Base-by-base conservation (phyloP, 2,888 invertebrate species). In the Physocephala rufipes region DNA sequence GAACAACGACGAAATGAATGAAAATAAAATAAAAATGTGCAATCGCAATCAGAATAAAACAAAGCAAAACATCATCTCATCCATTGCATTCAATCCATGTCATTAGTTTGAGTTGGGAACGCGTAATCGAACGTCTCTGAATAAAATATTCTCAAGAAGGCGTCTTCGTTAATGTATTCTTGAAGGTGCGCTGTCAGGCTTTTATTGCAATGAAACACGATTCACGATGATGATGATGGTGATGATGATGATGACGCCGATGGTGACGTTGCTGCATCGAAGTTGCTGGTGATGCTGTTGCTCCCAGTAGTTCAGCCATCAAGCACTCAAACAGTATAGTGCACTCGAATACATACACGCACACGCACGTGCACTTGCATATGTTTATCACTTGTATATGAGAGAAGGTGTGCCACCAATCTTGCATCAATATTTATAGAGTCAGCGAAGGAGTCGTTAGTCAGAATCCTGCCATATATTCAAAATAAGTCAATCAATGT, bases 51-150 rank as follows among this genome's bases (percentile, higher is more conserved):
- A 55, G 24, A 24, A 58, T 2, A 58, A 49, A 49, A 28, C 58
- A 24, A 58, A 9, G 28, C 12, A 49, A 19, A 49, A 49, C 49
- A 19, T n/a, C 26, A 9, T 15, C 13, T 28, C 2, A 4, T 0
- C 4, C 15, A 9, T 24, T 24, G 1, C 53, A 53, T 53, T 13
- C 58, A 24, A 58, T 58, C 24, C 2, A 58, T 58, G 58, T 58
- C 58, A 28, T 28, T 53, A 21, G 58, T n/a, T n/a, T n/a, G n/a
- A n/a, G n/a, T 58, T 58, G 58, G 58, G 28, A 58, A 24, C 15
- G 28, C 28, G 58, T 28, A 19, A 12, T 3, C 58, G 26, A 58
- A 58, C 16, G 28, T 58, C 28, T 28, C 16, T 58, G 24, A 58
- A 24, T 58, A 12, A 5, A 53, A 21, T 21, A 53, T 21, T 49